Evolutionary conservation across 2,888 invertebrate species (phyloP), one percentile per base, ranked within the genome.

Genomic region (Biston betularia): DNA sequence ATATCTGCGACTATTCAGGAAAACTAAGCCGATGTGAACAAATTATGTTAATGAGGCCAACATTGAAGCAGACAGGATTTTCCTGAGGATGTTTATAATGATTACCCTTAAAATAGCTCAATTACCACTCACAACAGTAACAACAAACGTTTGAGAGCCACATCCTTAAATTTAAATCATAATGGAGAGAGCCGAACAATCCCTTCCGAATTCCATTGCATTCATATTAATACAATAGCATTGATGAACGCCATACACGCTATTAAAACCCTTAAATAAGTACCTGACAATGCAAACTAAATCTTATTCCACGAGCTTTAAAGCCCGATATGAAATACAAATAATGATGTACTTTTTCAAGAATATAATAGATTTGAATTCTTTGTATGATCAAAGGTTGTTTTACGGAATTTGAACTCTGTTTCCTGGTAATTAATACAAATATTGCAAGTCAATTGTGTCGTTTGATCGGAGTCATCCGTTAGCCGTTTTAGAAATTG

Each of bases 351-450:
- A 33, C 49, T 63, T 66, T 70, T 62, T 15, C 58, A 49, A 60
- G 53, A 70, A 45, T 45, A 68, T 61, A 69, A 69, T 71, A 70
- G 63, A 63, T 61, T 46, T 78, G 75, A 79, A 78, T 81, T 82
- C 75, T 76, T 77, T 69, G 69, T 69, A 72, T 71, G 71, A 68
- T 68, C 63, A 70, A 75, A 75, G 72, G 72, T 74, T 68, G 40
- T 46, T 48, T 68, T 48, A 70, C 65, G 63, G 65, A 61, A 79
- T 68, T 77, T 80, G 63, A 71, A 78, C 80, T 75, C 68, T 79
- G 70, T 52, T 11, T n/a, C 35, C 0, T 55, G 71, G 62, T 49
- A 60, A 61, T 68, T 74, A 72, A 65, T 67, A 65, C 53, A 35
- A 59, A 35, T 65, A 65, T 73, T 74, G 61, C 54, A 61, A 12